phyloP scores from a whole-genome alignment of 2,797 vertebrate genomes.

The Microtus obscurus region DNA sequence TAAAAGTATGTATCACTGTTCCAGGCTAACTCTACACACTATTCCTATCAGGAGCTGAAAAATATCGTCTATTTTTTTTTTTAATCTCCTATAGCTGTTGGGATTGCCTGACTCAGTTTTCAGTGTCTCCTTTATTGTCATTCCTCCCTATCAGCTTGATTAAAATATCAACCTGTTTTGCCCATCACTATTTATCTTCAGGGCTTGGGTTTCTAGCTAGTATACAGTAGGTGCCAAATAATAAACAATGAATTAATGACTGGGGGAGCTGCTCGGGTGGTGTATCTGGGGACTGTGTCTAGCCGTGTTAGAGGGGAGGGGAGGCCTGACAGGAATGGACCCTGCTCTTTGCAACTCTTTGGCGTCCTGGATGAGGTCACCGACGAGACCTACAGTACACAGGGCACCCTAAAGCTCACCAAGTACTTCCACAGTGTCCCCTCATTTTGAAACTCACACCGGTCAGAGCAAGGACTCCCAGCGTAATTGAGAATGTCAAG shows the following conservation, averaged over 20 bases:
- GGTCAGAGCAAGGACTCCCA: background rate
- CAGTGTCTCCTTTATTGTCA: slow-evolving; percentile 32
- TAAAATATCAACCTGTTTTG: background rate
- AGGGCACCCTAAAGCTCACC: background rate
- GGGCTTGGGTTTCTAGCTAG: background rate
- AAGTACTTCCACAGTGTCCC: background rate
- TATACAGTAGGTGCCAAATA: slow-evolving; percentile 12
- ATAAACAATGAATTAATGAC: slow-evolving; percentile 4
- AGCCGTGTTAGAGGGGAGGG: background rate
- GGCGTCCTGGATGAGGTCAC: background rate
- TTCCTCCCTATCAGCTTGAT: background rate
- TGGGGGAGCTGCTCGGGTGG: slow-evolving; percentile 11
- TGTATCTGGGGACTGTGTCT: background rate
- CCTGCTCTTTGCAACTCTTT: slow-evolving; percentile 24
- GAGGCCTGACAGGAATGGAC: background rate
- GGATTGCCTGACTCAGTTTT: slow-evolving; percentile 12
- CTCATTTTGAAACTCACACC: slow-evolving; percentile 17
- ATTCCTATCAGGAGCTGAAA: background rate
- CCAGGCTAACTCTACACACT: too few species aligned
- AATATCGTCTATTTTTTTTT: slow-evolving; percentile 17
- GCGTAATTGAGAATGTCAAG: background rate
- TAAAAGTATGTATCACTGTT: background rate
- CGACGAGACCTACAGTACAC: background rate
- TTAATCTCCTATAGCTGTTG: background rate
- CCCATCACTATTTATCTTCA: background rate